Conservation (phyloP, 2,888 invertebrate species). For the Copidosoma aretas region DNA sequence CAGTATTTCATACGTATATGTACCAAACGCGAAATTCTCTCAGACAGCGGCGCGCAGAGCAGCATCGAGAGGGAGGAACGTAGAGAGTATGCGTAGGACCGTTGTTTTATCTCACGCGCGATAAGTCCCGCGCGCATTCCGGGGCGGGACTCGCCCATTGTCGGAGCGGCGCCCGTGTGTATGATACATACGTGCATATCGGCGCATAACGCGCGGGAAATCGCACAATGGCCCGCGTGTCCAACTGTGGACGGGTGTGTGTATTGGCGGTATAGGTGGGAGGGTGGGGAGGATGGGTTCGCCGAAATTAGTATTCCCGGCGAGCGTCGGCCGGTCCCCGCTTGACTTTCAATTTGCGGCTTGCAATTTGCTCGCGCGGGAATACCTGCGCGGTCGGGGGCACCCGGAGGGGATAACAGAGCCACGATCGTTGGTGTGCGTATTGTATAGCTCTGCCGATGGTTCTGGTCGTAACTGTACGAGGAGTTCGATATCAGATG, state of each 20-base stretch:
- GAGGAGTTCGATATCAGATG: too few species aligned
- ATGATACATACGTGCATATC: too few species aligned
- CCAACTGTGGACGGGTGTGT: neutral
- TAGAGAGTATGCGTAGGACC: neutral
- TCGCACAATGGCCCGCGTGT: neutral
- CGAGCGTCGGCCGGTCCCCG: constrained; percentile 23
- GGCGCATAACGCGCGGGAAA: constrained; percentile 4
- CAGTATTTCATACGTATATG: too few species aligned
- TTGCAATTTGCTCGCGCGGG: constrained; percentile 46
- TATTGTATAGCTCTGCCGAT: too few species aligned
- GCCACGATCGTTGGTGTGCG: too few species aligned
- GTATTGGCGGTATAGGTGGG: too few species aligned
- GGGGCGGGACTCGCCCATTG: neutral
- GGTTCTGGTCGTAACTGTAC: too few species aligned
- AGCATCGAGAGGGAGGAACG: too few species aligned
- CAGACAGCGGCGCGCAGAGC: too few species aligned
- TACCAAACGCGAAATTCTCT: neutral
- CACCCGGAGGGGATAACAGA: too few species aligned
- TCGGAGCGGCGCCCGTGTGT: neutral
- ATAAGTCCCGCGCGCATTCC: constrained; percentile 11
- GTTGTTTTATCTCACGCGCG: constrained; percentile 9
- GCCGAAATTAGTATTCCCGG: constrained; percentile 54
- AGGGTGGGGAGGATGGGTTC: neutral
- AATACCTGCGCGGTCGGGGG: too few species aligned
- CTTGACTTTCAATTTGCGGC: constrained; percentile 57